Base-by-base conservation (phyloP, 1,140 invertebrate species). In the Euwallacea fornicatus region DNA sequence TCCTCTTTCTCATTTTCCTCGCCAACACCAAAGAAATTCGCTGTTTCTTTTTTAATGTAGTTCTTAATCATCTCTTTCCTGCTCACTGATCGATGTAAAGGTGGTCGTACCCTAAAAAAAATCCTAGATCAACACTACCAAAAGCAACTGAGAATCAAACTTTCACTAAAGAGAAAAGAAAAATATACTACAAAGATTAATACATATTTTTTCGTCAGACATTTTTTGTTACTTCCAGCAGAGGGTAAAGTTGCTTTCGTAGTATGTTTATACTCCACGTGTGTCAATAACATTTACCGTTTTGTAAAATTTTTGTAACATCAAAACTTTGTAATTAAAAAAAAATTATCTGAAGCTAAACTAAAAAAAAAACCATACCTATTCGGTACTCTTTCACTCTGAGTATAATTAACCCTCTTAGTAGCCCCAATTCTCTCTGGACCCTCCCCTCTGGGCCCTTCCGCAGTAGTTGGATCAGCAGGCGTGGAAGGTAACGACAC, bases 11-110 rank as follows among this genome's bases (percentile, higher is more conserved):
- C 90, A 60, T 88, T 88, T 76, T 90, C 87, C 75, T 90, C 88
- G 76, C 91, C 87, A 43, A 93, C 88, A 7, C 91, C 91, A 79
- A 93, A 93, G 80, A 93, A 93, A 64, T 87, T 88, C 11, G 90
- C 89, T 13, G 91, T 91, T 80, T 91, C 90, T 71, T 87, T 84
- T 78, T 88, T 91, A 69, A 93, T 87, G 79, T 90, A 92, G 75
- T 89, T 85, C 16, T 81, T 83, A 44, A 83, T 81, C 47, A 80
- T 78, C 43, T 83, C 82, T 66, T 80, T 82, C 63, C 82, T 78
- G n/a, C 69, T 85, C 77, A 63, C 80, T 75, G 44, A 83, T 76
- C 79, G 73, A 55, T 74, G 64, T 11, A 80, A 60, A 3, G 9
- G 80, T 79, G 75, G 84, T 81, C 43, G 21, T 33, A 33, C 47